Evolutionary conservation across 2,888 invertebrate genomes (phyloP).

Genomic region (Epirrita christyi): DNA sequence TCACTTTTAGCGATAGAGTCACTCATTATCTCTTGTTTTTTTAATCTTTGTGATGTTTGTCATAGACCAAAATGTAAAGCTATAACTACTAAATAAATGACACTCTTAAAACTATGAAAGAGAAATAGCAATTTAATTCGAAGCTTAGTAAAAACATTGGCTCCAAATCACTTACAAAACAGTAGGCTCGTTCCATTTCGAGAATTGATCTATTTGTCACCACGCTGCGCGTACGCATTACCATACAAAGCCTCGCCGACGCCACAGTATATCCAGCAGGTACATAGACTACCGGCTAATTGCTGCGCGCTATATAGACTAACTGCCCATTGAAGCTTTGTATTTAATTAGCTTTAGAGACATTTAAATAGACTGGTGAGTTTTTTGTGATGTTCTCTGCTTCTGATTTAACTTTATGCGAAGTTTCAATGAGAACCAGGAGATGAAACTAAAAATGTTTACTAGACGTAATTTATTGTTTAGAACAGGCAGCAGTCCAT

Average conservation of each 20-base stretch:
- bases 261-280: slow-evolving; percentile 5
- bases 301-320: slow-evolving; percentile 31
- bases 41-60: slow-evolving; percentile 11
- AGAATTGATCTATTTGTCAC: slow-evolving; percentile 32
- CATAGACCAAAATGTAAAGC: neutral
- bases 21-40: slow-evolving; percentile 16
- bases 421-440: slow-evolving; percentile 14
- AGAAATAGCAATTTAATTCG: neutral
- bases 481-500: no score
- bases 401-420: slow-evolving; percentile 16
- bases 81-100: no score
- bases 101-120: neutral
- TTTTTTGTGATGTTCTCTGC: slow-evolving; percentile 26
- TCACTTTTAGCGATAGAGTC: slow-evolving; percentile 24
- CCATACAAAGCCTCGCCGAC: slow-evolving; percentile 28
- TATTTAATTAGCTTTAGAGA: slow-evolving; percentile 29
- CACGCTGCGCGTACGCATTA: slow-evolving; percentile 20
- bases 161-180: slow-evolving; percentile 5
- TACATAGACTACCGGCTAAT: slow-evolving; percentile 18
- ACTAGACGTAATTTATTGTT: no score
- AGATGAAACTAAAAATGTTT: no score
- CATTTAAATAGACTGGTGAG: slow-evolving; percentile 21
- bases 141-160: neutral
- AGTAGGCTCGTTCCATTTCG: slow-evolving; percentile 16
- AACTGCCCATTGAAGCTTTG: slow-evolving; percentile 24